Percentiles rank a stretch among this genome's conserved stretches.
Evolutionary conservation across 2,797 vertebrate species (phyloP).

Genomic region (Sciurus vulgaris): DNA sequence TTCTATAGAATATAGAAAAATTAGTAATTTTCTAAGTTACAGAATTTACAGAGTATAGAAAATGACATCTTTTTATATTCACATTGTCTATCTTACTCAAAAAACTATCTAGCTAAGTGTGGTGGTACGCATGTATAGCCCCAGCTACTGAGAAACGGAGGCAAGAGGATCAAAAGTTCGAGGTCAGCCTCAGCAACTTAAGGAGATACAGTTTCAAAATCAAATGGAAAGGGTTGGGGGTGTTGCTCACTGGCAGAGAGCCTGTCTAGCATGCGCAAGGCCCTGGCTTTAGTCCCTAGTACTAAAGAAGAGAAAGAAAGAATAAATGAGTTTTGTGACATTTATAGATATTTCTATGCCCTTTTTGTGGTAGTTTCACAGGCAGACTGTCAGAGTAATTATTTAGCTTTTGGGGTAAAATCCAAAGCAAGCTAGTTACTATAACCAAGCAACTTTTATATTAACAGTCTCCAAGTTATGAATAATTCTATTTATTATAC

Average conservation of each 20-base stretch:
- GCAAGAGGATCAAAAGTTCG: too few relatives aligned
- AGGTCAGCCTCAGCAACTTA: too few relatives aligned
- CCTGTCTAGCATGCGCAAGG: too few relatives aligned
- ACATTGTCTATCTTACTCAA: background rate
- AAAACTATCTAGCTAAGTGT: background rate
- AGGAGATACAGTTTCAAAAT: background rate
- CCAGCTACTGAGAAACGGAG: too few relatives aligned
- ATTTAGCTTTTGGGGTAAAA: slow-evolving; percentile 34
- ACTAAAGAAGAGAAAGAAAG: background rate
- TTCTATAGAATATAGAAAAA: too few relatives aligned
- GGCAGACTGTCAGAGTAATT: background rate
- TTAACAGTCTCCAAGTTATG: background rate
- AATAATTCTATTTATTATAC: background rate
- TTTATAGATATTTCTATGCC: background rate
- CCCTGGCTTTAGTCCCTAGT: too few relatives aligned
- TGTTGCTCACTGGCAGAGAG: background rate
- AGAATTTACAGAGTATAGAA: too few relatives aligned
- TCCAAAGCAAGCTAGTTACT: slow-evolving; percentile 1
- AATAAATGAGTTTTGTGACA: background rate
- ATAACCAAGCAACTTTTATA: background rate
- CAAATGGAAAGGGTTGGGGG: background rate
- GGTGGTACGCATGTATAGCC: too few relatives aligned
- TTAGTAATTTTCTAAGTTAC: too few relatives aligned
- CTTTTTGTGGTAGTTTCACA: background rate
- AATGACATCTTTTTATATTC: background rate